Percentiles rank a stretch among this genome's conserved stretches.
These are phyloP conservation scores for Nothobranchius furzeri DNA, from an alignment of 2,113 vertebrate genomes.

Conservation along the genomic window DNA sequence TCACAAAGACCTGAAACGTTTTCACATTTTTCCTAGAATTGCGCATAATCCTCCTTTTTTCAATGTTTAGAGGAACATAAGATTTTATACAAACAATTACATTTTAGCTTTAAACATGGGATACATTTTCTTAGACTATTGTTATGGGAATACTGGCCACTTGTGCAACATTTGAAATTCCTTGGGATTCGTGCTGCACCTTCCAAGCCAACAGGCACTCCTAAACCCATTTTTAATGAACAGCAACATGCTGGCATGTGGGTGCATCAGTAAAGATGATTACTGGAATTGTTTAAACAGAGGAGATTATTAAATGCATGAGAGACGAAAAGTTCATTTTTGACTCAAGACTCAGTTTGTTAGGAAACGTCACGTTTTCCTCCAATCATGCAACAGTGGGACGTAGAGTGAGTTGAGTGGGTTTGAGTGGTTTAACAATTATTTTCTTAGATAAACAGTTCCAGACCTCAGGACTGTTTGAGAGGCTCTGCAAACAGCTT, in stretches of 20 bases:
- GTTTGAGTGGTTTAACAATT: constrained; percentile 48
- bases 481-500: constrained; percentile 8
- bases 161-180: neutral
- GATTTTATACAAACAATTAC: neutral
- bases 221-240: neutral
- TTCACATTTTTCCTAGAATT: neutral
- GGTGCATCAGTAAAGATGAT: neutral
- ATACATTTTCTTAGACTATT: neutral
- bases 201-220: neutral
- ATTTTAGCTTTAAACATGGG: neutral
- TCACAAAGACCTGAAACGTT: neutral
- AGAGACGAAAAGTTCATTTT: neutral
- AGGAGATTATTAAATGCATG: constrained; percentile 32
- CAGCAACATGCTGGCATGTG: neutral
- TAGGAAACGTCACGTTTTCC: constrained; percentile 43
- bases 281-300: constrained; percentile 49
- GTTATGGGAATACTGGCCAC: neutral
- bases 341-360: constrained; percentile 46
- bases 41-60: neutral
- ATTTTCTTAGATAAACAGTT: constrained; percentile 57
- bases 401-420: constrained; percentile 29
- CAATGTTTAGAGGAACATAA: neutral
- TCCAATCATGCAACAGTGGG: constrained; percentile 49
- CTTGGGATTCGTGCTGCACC: neutral
- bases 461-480: constrained; percentile 31